These are phyloP conservation scores for Cactoblastis cactorum DNA, from an alignment of 2,888 invertebrate species.

Conservation along the genomic window DNA sequence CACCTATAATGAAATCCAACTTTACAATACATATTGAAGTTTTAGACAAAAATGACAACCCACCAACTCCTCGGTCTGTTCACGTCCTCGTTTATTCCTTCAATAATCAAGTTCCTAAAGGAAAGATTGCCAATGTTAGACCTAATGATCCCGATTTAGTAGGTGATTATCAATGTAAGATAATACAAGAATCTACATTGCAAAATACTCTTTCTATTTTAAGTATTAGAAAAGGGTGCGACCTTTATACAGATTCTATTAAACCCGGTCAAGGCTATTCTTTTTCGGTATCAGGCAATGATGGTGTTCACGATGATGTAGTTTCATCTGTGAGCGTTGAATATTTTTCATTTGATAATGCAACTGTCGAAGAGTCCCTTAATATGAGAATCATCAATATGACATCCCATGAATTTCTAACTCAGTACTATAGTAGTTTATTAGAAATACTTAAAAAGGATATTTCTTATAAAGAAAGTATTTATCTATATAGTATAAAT, in stretches of 20 bases:
- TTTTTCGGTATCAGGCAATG: slow-evolving; percentile 91
- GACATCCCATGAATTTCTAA: slow-evolving; percentile 87
- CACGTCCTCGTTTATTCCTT: slow-evolving; percentile 89
- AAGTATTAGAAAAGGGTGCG: slow-evolving; percentile 87
- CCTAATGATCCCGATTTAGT: slow-evolving; percentile 95
- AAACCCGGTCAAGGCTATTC: slow-evolving; percentile 86
- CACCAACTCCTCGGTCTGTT: slow-evolving; percentile 90
- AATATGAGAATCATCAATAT: slow-evolving; percentile 87
- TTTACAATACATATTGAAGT: slow-evolving; percentile 87
- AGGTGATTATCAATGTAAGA: slow-evolving; percentile 92
- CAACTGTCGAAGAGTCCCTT: slow-evolving; percentile 90
- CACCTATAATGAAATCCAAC: slow-evolving; percentile 89
- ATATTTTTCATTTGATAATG: slow-evolving; percentile 88
- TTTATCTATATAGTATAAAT: slow-evolving; percentile 86
- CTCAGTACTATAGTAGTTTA: slow-evolving; percentile 86
- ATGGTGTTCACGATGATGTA: slow-evolving; percentile 92
- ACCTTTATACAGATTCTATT: slow-evolving; percentile 86
- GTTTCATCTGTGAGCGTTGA: slow-evolving; percentile 91
- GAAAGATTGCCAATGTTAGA: slow-evolving; percentile 94
- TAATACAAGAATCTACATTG: slow-evolving; percentile 84
- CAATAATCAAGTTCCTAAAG: slow-evolving; percentile 85
- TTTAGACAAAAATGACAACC: slow-evolving; percentile 94
- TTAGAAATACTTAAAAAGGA: slow-evolving; percentile 84
- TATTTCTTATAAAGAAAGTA: slow-evolving; percentile 81
- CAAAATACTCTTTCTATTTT: slow-evolving; percentile 79